These are phyloP conservation scores for Punctoribates punctum DNA, from an alignment of 2,888 invertebrate genomes.

Conservation along the genomic window DNA sequence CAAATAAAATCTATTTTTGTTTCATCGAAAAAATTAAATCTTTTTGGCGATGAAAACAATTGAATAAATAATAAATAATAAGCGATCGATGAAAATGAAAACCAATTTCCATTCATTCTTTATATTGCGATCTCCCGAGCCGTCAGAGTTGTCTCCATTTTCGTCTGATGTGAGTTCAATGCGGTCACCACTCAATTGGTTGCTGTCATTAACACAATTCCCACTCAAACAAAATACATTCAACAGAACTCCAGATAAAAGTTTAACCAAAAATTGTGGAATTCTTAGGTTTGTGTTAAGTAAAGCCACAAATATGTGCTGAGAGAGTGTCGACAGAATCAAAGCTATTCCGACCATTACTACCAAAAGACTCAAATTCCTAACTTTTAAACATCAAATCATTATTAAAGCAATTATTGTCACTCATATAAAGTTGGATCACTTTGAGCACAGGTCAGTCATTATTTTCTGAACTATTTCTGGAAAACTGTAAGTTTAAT, in stretches of 20 bases:
- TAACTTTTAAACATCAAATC: neutral
- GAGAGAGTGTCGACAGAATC: constrained; percentile 20
- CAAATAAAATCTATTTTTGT: neutral
- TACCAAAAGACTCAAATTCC: constrained; percentile 26
- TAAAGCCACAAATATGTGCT: constrained; percentile 5
- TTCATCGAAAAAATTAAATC: neutral
- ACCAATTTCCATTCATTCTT: constrained; percentile 1
- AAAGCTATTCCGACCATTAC: constrained; percentile 22
- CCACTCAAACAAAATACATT: neutral
- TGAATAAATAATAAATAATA: constrained; percentile 14
- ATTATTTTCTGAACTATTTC: too few relatives aligned
- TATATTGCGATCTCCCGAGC: neutral
- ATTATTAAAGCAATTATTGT: neutral
- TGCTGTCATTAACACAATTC: neutral
- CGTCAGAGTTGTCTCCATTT: neutral
- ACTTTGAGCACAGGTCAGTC: too few relatives aligned
- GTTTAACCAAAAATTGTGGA: constrained; percentile 1
- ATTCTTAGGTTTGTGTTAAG: constrained; percentile 15
- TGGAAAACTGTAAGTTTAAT: too few relatives aligned
- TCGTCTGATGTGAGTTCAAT: constrained; percentile 15
- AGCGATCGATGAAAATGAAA: constrained; percentile 13
- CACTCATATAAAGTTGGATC: too few relatives aligned
- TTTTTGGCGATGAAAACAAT: constrained; percentile 30
- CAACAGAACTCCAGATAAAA: constrained; percentile 8
- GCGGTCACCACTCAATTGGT: constrained; percentile 15